These are phyloP conservation scores for Lates japonicus DNA, from an alignment of 2,797 vertebrate genomes.

Conservation along the genomic window DNA sequence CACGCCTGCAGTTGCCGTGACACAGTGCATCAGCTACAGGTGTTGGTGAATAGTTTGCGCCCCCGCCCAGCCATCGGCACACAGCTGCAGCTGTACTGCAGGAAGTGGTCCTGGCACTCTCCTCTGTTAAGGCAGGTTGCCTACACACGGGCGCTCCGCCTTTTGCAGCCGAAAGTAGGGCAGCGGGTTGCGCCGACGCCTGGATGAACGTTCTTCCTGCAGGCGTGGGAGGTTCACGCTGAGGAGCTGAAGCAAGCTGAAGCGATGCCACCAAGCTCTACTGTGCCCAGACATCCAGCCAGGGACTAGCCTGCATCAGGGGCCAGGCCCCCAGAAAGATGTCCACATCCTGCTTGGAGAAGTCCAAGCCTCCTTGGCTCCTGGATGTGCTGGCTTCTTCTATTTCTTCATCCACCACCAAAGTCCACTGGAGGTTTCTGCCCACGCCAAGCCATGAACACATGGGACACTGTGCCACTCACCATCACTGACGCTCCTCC, in stretches of 20 bases:
- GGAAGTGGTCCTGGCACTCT: slow-evolving; percentile 88
- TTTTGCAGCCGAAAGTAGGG: slow-evolving; percentile 88
- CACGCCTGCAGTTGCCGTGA: slow-evolving; percentile 91
- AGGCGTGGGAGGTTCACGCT: slow-evolving; percentile 83
- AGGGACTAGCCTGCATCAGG: slow-evolving; percentile 79
- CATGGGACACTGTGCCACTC: slow-evolving; percentile 88
- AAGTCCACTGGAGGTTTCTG: slow-evolving; percentile 88
- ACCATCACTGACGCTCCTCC: slow-evolving; percentile 85
- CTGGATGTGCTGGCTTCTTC: slow-evolving; percentile 84
- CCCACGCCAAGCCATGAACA: slow-evolving; percentile 88
- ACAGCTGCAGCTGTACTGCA: slow-evolving; percentile 88
- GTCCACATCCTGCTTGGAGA: slow-evolving; percentile 88
- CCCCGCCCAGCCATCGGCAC: slow-evolving; percentile 86
- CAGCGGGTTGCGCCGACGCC: slow-evolving; percentile 65
- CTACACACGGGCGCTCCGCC: slow-evolving; percentile 81
- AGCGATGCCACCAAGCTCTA: slow-evolving; percentile 90
- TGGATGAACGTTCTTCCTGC: slow-evolving; percentile 90
- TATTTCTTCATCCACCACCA: slow-evolving; percentile 85
- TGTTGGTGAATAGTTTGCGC: slow-evolving; percentile 83
- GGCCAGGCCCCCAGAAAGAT: slow-evolving; percentile 88
- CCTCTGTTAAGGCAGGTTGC: slow-evolving; percentile 88
- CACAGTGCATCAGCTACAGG: slow-evolving; percentile 89
- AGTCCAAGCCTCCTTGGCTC: slow-evolving; percentile 87
- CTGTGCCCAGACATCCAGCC: slow-evolving; percentile 90
- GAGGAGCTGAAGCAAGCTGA: slow-evolving; percentile 87